Evolutionary conservation across 2,113 vertebrate species (phyloP), one percentile per base, ranked within the genome.

Genomic region (Plecotus auritus): DNA sequence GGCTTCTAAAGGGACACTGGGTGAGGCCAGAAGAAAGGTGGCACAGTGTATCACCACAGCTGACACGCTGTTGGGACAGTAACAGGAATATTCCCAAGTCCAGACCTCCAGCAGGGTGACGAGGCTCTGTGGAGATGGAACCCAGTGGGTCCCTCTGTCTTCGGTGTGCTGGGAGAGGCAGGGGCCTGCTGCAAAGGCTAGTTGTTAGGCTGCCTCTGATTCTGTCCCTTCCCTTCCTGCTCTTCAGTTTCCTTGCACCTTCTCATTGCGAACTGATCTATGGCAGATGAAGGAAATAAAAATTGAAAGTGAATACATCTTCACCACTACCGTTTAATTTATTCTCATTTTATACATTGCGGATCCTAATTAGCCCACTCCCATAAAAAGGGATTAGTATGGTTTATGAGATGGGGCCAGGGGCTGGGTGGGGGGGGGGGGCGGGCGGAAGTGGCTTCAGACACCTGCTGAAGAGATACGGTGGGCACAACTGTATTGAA

Each of bases 251-350:
- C 86, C 81, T 78, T 0, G 0, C 82, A 86, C 40, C 0, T 74
- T 94, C 51, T 64, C 18, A 20, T 88, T n/a, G 49, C 2, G 56
- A 83, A 90, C 0, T 28, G 88, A 76, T 84, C 49, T 70, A 40
- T 59, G 17, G 49, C 11, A 20, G 18, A 12, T 67, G 47, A 96
- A 94, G 40, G 56, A 96, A 97, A 92, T 40, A 51, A 23, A 76
- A 54, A 95, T 54, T 1, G 42, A 72, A 49, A 0, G 26, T 0
- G 67, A 93, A 80, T 10, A 5, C 28, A 2, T 26, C 30, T 76
- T 61, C 4, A 0, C 66, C 12, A 1, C 37, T 28, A 4, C 23
- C 1, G 0, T 91, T 90, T 84, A 92, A 83, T 95, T 93, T 88
- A 84, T 67, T 95, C 92, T 72, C 83, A 37, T 72, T 86, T 95